Evolutionary conservation across 2,888 invertebrate species (phyloP).

Genomic region (Atethmia centrago): DNA sequence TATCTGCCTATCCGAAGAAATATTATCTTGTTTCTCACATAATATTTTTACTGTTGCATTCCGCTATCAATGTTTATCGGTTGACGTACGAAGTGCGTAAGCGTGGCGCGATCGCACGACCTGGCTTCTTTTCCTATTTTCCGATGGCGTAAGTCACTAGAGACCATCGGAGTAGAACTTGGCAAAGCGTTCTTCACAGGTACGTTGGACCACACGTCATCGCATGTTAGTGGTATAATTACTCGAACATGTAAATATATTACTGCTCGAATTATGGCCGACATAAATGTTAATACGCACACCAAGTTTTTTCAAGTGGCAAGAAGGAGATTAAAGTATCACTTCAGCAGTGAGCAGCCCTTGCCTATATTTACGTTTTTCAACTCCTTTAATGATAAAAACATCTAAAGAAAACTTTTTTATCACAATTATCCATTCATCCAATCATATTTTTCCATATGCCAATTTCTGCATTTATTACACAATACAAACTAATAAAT

Average conservation of each 20-base stretch:
- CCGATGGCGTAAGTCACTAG: slow-evolving; percentile 47
- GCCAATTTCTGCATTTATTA: not conserved
- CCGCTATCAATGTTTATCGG: slow-evolving; percentile 56
- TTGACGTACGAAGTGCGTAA: slow-evolving; percentile 60
- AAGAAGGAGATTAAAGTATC: not conserved
- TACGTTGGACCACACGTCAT: slow-evolving; percentile 40
- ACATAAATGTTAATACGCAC: not conserved
- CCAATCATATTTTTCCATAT: not conserved
- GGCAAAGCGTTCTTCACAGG: slow-evolving; percentile 37
- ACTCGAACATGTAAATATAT: slow-evolving; percentile 25
- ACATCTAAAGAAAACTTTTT: not conserved
- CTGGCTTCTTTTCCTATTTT: slow-evolving; percentile 58
- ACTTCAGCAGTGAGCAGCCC: not conserved
- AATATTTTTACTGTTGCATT: slow-evolving; percentile 55
- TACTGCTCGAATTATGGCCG: slow-evolving; percentile 18
- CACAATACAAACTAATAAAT: not conserved
- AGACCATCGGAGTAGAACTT: slow-evolving; percentile 34
- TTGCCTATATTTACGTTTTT: not conserved
- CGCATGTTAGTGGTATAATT: slow-evolving; percentile 34
- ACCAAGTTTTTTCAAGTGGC: not conserved
- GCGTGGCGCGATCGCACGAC: slow-evolving; percentile 59
- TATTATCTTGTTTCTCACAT: slow-evolving; percentile 44
- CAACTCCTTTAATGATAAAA: not conserved
- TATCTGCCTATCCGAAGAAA: slow-evolving; percentile 34
- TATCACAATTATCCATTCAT: not conserved